Evolutionary conservation across 1,140 invertebrate genomes (phyloP).

Genomic region (Microplitis demolitor): DNA sequence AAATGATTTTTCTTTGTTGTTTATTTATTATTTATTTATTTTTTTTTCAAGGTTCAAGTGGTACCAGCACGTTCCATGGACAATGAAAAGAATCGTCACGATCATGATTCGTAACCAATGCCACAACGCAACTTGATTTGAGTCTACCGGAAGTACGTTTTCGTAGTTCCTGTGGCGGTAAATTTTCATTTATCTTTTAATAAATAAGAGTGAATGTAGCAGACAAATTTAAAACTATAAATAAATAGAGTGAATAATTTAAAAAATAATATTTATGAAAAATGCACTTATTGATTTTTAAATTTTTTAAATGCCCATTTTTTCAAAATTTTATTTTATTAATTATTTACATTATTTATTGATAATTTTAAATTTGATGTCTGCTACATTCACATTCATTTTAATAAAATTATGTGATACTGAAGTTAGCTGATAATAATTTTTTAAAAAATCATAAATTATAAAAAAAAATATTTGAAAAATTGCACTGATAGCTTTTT

Average conservation of each 20-base stretch:
- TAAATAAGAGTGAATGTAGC: neutral
- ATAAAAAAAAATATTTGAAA: too few relatives aligned
- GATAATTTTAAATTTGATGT: too few relatives aligned
- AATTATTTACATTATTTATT: too few relatives aligned
- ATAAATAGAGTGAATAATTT: too few relatives aligned
- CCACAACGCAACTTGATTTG: slow-evolving; percentile 1
- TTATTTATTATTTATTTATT: neutral
- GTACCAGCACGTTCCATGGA: slow-evolving; percentile 21
- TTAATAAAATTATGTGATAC: neutral
- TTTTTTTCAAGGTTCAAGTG: slow-evolving; percentile 13
- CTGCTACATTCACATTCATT: too few relatives aligned
- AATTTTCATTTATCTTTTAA: neutral
- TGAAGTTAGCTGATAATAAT: too few relatives aligned
- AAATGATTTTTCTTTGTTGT: neutral
- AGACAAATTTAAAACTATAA: neutral
- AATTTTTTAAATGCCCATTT: too few relatives aligned
- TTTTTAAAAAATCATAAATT: too few relatives aligned
- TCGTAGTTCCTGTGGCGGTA: slow-evolving; percentile 11
- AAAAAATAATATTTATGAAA: too few relatives aligned
- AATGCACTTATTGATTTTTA: too few relatives aligned
- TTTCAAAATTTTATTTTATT: too few relatives aligned
- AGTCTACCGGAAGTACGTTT: slow-evolving; percentile 1
- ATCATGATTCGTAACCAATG: slow-evolving; percentile 1
- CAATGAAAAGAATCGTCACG: slow-evolving; percentile 9
- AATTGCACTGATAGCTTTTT: too few relatives aligned